Percentiles rank a stretch among this genome's conserved stretches.
Conservation (phyloP, 2,888 invertebrate species). For the Apodemia mormo region DNA sequence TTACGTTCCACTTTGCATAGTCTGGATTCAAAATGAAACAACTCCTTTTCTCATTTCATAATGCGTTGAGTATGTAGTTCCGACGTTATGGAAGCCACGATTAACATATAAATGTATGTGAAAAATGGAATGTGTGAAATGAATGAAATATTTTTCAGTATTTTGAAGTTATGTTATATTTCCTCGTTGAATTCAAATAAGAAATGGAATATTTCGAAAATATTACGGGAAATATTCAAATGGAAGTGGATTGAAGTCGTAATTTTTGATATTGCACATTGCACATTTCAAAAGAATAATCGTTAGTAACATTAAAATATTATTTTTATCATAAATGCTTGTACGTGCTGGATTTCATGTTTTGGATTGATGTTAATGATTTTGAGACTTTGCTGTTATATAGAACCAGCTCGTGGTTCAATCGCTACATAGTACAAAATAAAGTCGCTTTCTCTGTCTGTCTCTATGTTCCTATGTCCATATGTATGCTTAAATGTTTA, state of each 20-base stretch:
- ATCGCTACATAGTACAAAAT: too few species aligned
- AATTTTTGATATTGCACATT: slow-evolving; percentile 19
- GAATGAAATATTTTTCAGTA: slow-evolving; percentile 37
- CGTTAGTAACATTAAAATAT: neutral
- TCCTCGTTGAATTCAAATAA: slow-evolving; percentile 37
- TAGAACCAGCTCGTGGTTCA: too few species aligned
- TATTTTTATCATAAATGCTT: too few species aligned
- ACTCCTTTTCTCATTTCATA: slow-evolving; percentile 45
- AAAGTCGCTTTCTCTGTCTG: too few species aligned
- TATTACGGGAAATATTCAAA: slow-evolving; percentile 24
- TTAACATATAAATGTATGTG: slow-evolving; percentile 42
- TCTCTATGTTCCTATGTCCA: too few species aligned
- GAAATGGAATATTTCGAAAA: slow-evolving; percentile 28
- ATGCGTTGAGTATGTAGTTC: slow-evolving; percentile 46
- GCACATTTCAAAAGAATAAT: slow-evolving; percentile 11
- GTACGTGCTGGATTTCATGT: too few species aligned
- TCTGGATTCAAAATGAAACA: neutral
- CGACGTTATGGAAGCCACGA: slow-evolving; percentile 44
- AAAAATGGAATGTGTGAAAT: slow-evolving; percentile 40
- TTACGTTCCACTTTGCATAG: slow-evolving; percentile 7
- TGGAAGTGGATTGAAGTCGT: slow-evolving; percentile 24
- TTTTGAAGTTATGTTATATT: slow-evolving; percentile 37
- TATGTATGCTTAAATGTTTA: too few species aligned
- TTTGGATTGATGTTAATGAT: too few species aligned
- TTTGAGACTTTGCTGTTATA: too few species aligned